Evolutionary conservation across 2,113 vertebrate species (phyloP).

Genomic region (Chaetodon trifascialis): DNA sequence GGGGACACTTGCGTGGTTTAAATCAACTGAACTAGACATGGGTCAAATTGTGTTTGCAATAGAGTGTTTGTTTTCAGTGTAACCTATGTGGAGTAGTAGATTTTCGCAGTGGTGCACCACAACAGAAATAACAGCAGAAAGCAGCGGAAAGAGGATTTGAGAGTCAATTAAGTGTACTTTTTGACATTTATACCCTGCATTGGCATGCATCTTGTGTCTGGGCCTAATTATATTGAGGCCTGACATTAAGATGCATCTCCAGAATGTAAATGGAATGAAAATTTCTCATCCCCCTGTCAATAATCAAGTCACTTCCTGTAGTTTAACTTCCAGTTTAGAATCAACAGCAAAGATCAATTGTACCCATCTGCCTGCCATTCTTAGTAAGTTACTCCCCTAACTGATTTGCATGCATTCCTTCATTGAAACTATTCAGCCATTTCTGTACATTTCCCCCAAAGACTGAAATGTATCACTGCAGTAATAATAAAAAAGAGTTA

Average conservation of each 20-base stretch:
- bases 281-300: slow-evolving; percentile 5
- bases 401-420: neutral
- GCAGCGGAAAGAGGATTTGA: slow-evolving; percentile 26
- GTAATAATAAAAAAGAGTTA: neutral
- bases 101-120: slow-evolving; percentile 12
- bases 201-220: slow-evolving; percentile 36
- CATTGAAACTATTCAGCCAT: neutral
- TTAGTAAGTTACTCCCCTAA: neutral
- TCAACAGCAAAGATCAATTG: slow-evolving; percentile 11
- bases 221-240: slow-evolving; percentile 49
- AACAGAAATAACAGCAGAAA: slow-evolving; percentile 21
- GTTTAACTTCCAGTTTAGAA: slow-evolving; percentile 15
- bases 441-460: neutral
- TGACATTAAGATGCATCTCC: slow-evolving; percentile 44
- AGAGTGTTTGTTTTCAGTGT: slow-evolving; percentile 34
- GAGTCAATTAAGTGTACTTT: slow-evolving; percentile 45
- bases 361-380: neutral
- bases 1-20: slow-evolving; percentile 38
- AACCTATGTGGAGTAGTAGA: neutral
- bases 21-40: slow-evolving; percentile 25
- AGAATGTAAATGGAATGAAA: slow-evolving; percentile 42
- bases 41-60: slow-evolving; percentile 28
- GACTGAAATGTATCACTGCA: neutral
- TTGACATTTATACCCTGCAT: slow-evolving; percentile 31
- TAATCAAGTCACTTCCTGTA: neutral